Percentiles rank a stretch among this genome's conserved stretches.
phyloP scores from a whole-genome alignment of 1,140 invertebrate genomes.

The Drosophila ohnishii region DNA sequence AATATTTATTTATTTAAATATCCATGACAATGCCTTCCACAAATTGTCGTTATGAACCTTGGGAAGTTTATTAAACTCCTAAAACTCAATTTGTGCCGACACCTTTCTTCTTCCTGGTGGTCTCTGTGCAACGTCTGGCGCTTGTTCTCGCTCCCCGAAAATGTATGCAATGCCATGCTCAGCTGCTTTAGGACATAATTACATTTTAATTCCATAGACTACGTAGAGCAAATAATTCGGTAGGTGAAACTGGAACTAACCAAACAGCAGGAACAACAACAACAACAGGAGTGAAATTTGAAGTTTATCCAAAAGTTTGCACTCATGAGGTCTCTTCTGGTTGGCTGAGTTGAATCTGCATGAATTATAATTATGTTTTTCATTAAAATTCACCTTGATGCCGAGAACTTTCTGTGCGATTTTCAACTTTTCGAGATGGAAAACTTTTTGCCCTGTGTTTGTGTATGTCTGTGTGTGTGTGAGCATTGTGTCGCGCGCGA shows the following conservation, averaged over 20 bases:
- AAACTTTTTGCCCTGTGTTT: constrained; percentile 10
- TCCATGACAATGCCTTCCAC: constrained; percentile 40
- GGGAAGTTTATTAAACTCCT: constrained; percentile 52
- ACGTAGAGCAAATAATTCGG: constrained; percentile 55
- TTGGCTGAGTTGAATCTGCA: constrained; percentile 66
- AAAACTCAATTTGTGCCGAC: constrained; percentile 39
- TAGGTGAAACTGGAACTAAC: constrained; percentile 22
- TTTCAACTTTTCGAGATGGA: constrained; percentile 58
- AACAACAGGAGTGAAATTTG: constrained; percentile 51
- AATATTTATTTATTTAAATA: constrained; percentile 45
- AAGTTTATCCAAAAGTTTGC: constrained; percentile 72
- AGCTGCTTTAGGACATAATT: constrained; percentile 71
- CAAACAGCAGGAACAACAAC: constrained; percentile 29
- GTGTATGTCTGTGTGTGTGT: neutral
- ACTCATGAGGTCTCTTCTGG: constrained; percentile 53
- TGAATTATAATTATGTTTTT: constrained; percentile 81
- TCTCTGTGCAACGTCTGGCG: constrained; percentile 14
- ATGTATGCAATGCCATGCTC: constrained; percentile 60
- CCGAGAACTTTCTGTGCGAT: constrained; percentile 43
- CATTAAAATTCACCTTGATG: constrained; percentile 79
- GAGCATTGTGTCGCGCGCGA: constrained; percentile 39
- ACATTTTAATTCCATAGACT: constrained; percentile 75
- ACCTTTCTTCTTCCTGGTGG: constrained; percentile 1
- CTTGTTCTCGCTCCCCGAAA: constrained; percentile 25
- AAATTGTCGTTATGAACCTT: constrained; percentile 36